A percentile compares a stretch with the other conserved stretches of the same genome.
Conservation (phyloP, 1,140 invertebrate genomes). For the Aradophagus sp. region DNA sequence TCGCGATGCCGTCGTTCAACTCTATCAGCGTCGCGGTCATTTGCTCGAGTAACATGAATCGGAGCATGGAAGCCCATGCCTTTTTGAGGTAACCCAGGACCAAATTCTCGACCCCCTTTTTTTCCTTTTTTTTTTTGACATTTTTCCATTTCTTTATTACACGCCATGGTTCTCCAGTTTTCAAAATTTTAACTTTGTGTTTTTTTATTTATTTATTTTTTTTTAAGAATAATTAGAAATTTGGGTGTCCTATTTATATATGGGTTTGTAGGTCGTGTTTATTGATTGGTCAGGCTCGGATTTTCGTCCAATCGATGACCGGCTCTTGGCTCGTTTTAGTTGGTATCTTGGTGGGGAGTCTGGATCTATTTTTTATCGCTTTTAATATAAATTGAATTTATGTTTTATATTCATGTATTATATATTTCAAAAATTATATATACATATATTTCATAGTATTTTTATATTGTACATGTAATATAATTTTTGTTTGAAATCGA, state of each 20-base stretch:
- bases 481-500: no score
- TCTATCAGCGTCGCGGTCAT: conserved; percentile 93
- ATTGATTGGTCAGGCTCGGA: conserved; percentile 12
- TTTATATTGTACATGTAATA: no score
- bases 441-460: no score
- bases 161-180: no score
- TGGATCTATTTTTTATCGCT: no score
- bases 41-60: conserved; percentile 99
- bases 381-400: no score
- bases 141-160: not conserved
- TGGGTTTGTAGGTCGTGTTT: conserved; percentile 9
- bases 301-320: conserved; percentile 8
- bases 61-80: conserved; percentile 99
- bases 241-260: no score
- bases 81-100: conserved; percentile 89
- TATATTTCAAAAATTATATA: no score
- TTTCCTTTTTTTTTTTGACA: not conserved
- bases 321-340: not conserved
- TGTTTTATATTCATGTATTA: no score
- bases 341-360: not conserved
- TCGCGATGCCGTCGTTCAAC: conserved; percentile 67
- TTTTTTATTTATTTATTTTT: not conserved
- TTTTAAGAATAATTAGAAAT: no score
- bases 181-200: no score
- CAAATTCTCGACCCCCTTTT: conserved; percentile 6